Conservation (phyloP, 2,888 invertebrate genomes). For the Alloplasta piceator region DNA sequence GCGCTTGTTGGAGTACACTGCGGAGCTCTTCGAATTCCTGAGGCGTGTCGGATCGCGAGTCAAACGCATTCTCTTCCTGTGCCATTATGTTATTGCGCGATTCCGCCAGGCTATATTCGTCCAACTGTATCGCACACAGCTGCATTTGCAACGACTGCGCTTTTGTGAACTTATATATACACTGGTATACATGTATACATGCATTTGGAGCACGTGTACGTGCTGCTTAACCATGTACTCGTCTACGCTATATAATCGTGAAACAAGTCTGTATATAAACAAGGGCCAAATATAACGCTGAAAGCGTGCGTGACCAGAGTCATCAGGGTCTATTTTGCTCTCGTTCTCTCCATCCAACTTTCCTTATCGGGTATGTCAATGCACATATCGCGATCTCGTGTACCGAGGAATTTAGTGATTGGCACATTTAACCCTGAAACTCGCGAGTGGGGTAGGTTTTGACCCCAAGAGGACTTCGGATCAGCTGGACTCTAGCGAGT, state of each 20-base stretch:
- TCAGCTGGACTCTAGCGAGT: no score
- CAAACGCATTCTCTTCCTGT: constrained; percentile 80
- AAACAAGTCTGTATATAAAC: constrained; percentile 15
- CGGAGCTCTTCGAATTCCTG: constrained; percentile 78
- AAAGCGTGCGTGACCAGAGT: constrained; percentile 43
- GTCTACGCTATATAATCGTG: constrained; percentile 18
- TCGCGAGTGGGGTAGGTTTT: no score
- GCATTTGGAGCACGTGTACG: constrained; percentile 43
- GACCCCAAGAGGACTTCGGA: no score
- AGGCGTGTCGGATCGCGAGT: constrained; percentile 80
- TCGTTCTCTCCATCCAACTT: background rate
- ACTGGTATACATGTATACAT: constrained; percentile 1
- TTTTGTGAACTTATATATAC: constrained; percentile 4
- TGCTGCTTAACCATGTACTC: constrained; percentile 22
- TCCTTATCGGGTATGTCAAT: constrained; percentile 2
- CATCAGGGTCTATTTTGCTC: constrained; percentile 31
- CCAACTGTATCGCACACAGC: constrained; percentile 52
- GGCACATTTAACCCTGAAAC: no score
- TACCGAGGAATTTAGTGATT: background rate
- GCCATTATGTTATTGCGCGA: constrained; percentile 78
- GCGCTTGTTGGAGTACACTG: constrained; percentile 67
- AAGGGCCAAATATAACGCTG: constrained; percentile 13
- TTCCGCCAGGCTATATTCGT: constrained; percentile 54
- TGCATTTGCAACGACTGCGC: constrained; percentile 50
- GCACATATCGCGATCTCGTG: constrained; percentile 7